phyloP scores from a whole-genome alignment of 2,797 vertebrate species.

The Fistularia commersonii region DNA sequence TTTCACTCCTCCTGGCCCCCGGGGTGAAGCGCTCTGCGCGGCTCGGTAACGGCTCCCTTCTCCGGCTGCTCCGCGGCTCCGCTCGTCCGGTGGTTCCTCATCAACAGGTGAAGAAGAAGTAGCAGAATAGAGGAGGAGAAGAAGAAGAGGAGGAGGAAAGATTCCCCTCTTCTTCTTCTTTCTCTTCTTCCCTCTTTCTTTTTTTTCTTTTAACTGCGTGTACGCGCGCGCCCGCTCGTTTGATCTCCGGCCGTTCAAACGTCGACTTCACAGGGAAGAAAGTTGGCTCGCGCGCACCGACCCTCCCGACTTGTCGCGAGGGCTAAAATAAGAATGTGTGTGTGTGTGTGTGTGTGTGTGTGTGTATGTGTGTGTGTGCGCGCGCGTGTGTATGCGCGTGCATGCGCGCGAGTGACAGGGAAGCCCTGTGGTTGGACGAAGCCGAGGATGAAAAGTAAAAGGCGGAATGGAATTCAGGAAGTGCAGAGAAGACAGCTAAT shows the following conservation, averaged over 20 bases:
- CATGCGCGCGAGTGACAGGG: constrained; percentile 50
- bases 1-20: constrained; percentile 53
- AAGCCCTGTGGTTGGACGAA: constrained; percentile 46
- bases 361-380: no score
- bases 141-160: no score
- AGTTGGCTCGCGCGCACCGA: constrained; percentile 25
- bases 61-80: constrained; percentile 45
- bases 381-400: constrained; percentile 11
- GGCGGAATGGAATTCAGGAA: constrained; percentile 71
- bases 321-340: no score
- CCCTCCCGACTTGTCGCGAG: constrained; percentile 50
- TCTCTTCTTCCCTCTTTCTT: background rate
- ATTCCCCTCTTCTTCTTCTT: no score
- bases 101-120: constrained; percentile 55
- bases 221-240: constrained; percentile 2
- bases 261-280: background rate
- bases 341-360: no score
- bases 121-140: background rate
- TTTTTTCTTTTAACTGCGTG: constrained; percentile 4
- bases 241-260: no score
- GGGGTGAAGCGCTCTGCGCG: constrained; percentile 34
- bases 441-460: constrained; percentile 61
- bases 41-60: constrained; percentile 40
- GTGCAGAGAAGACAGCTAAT: constrained; percentile 55
- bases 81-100: constrained; percentile 66